These are phyloP conservation scores for Neotoma lepida DNA, from an alignment of 2,113 vertebrate species.

Conservation along the genomic window DNA sequence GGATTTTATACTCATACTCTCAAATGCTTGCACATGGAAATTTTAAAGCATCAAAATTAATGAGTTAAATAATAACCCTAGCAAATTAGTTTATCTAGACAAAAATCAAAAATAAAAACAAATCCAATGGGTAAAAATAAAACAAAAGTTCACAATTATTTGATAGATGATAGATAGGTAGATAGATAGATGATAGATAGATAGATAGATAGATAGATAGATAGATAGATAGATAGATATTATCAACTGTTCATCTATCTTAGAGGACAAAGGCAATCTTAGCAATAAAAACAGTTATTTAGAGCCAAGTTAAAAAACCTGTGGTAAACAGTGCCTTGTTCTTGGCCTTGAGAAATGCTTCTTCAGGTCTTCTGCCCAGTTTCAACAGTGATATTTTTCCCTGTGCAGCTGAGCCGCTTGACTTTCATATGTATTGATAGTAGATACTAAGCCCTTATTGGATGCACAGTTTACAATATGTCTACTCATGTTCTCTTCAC, in stretches of 20 bases:
- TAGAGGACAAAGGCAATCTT: not conserved
- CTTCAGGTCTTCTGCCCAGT: not conserved
- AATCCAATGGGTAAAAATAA: not conserved
- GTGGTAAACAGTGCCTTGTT: not conserved
- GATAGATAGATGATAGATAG: too few relatives aligned
- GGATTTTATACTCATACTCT: not conserved
- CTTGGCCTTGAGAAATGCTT: not conserved
- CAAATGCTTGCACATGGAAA: not conserved
- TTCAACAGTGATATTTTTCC: not conserved
- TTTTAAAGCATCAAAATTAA: constrained; percentile 21
- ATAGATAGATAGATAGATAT: not conserved
- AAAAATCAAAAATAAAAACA: not conserved
- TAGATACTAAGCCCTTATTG: not conserved
- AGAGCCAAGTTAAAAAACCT: not conserved
- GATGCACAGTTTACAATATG: not conserved
- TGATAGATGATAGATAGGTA: not conserved
- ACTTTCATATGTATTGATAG: not conserved
- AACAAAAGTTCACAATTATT: not conserved
- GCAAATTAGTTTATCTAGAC: not conserved
- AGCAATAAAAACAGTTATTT: not conserved
- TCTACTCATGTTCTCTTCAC: not conserved
- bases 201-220: too few relatives aligned
- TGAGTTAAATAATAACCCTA: not conserved
- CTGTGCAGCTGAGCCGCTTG: not conserved
- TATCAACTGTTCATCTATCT: not conserved